These are phyloP conservation scores for Eudyptes chrysolophus DNA, from an alignment of 2,113 vertebrate genomes.

Conservation along the genomic window DNA sequence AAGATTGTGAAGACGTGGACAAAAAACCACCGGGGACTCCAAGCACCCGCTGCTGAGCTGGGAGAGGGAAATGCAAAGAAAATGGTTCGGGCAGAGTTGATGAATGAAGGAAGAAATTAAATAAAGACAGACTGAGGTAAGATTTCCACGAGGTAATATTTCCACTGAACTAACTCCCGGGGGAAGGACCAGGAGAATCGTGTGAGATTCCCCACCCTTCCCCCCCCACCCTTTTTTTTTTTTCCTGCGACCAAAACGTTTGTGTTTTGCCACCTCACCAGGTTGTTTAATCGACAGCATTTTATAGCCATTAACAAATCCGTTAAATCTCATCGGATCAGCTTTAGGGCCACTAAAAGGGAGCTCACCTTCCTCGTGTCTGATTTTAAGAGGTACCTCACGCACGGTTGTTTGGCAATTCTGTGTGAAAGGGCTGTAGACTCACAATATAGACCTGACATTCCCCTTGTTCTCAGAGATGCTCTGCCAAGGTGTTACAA, in stretches of 20 bases:
- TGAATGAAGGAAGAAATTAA: background rate
- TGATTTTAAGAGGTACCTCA: background rate
- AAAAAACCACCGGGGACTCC: background rate
- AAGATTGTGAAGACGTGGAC: background rate
- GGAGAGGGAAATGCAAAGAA: background rate
- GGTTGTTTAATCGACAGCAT: background rate
- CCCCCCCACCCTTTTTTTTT: no score
- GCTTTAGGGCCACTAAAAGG: background rate
- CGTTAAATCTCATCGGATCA: background rate
- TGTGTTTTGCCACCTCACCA: background rate
- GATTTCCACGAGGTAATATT: background rate
- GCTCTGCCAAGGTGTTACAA: background rate
- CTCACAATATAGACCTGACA: background rate
- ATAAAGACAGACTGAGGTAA: background rate
- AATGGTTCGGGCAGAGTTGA: fast-evolving
- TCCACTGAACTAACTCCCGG: background rate
- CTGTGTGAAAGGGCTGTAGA: background rate
- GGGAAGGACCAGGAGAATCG: background rate
- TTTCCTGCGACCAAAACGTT: fast-evolving
- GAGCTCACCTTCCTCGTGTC: background rate
- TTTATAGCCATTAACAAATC: background rate
- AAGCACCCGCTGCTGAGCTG: background rate
- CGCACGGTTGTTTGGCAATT: fast-evolving
- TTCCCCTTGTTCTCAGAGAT: background rate
- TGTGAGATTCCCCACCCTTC: background rate